Percentiles rank a stretch among this genome's conserved stretches.
Evolutionary conservation across 2,113 vertebrate species (phyloP).

Genomic region (Octodon degus): DNA sequence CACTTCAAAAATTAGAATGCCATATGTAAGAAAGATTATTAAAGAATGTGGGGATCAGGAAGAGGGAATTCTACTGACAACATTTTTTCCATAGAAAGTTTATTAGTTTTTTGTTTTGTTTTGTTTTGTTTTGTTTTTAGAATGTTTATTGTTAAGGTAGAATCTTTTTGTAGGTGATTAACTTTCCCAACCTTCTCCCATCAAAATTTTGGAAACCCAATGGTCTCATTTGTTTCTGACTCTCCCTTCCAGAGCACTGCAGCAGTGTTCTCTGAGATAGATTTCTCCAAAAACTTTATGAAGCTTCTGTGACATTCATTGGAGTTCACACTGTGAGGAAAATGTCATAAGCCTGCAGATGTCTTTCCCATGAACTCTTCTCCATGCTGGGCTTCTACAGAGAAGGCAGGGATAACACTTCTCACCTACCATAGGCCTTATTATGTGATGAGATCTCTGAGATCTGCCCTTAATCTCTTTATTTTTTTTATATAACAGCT

Average conservation of each 20-base stretch:
- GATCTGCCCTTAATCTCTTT: neutral
- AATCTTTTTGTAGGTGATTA: neutral
- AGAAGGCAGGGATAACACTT: neutral
- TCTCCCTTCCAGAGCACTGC: neutral
- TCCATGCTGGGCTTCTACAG: neutral
- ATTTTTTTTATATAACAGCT: conserved; percentile 6
- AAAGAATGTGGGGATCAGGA: neutral
- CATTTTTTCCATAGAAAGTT: neutral
- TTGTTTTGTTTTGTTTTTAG: too few relatives aligned
- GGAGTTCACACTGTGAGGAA: neutral
- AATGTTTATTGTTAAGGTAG: neutral
- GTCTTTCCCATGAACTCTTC: neutral
- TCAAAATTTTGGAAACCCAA: neutral
- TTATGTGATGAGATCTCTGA: neutral
- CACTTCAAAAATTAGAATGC: neutral
- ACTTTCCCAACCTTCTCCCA: neutral
- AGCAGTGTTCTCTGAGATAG: neutral
- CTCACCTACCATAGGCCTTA: neutral
- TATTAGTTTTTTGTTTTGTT: too few relatives aligned
- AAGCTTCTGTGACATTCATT: neutral
- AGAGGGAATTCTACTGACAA: neutral
- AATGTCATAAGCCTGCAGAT: neutral
- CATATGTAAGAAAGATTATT: neutral
- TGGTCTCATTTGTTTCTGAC: neutral
- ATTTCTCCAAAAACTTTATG: neutral